Conservation (phyloP, 2,797 vertebrate species). For the Cetoscarus ocellatus region DNA sequence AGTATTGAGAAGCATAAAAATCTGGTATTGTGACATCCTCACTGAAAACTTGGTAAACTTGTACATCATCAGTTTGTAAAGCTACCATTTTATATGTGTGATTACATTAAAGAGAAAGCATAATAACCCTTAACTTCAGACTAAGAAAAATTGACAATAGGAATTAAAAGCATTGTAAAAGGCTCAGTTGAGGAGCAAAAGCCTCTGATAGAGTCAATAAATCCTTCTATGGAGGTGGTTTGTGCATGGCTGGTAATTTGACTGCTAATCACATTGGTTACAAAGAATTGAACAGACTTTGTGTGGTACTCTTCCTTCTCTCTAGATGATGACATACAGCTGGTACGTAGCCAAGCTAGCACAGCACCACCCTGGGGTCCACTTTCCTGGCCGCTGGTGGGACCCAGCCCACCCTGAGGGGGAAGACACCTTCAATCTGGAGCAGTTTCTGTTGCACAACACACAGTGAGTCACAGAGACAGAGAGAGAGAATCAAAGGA, state of each 20-base stretch:
- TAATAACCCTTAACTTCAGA: neutral
- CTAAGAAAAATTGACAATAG: neutral
- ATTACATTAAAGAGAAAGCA: neutral
- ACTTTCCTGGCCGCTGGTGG: slow-evolving; percentile 92
- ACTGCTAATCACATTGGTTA: slow-evolving; percentile 15
- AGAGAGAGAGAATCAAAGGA: slow-evolving; percentile 31
- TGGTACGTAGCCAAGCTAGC: slow-evolving; percentile 96
- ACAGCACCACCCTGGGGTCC: slow-evolving; percentile 88
- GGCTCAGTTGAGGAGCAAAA: neutral
- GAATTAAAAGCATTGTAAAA: neutral
- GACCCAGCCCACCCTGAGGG: slow-evolving; percentile 81
- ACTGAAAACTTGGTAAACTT: too few relatives aligned
- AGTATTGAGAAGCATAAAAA: too few relatives aligned
- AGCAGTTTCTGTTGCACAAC: slow-evolving; percentile 93
- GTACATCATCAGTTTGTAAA: too few relatives aligned
- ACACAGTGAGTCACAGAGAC: slow-evolving; percentile 91
- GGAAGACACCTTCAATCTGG: slow-evolving; percentile 92
- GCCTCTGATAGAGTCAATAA: slow-evolving; percentile 6
- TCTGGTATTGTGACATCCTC: too few relatives aligned
- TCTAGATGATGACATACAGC: slow-evolving; percentile 96
- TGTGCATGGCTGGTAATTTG: slow-evolving; percentile 9
- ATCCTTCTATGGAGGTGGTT: slow-evolving; percentile 4
- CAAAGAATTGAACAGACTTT: slow-evolving; percentile 21
- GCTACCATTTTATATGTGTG: neutral
- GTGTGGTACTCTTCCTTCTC: slow-evolving; percentile 30